Base-by-base conservation (phyloP, 64 coral and sea anemone genomes). In the Acropora tenuis region DNA sequence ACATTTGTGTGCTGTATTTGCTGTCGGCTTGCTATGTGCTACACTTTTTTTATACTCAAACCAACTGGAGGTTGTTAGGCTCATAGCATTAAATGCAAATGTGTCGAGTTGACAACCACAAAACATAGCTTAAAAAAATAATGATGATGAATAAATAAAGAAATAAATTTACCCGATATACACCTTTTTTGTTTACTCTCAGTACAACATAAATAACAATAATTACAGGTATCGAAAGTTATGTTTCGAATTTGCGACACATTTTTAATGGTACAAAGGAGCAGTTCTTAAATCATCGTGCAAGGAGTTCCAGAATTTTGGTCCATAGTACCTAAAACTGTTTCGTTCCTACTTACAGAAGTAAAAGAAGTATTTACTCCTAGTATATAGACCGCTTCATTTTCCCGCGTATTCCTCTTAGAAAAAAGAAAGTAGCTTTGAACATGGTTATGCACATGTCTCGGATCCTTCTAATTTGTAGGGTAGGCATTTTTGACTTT, bases 101-200 rank as follows among this genome's bases (percentile, higher is more conserved):
- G 67, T 16, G 67, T 69, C 67, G 67, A 69, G 67, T 69, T 69
- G 67, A 69, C 67, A 69, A 69, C 67, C 67, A 69, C 19, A 69
- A 69, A 69, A 69, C 67, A 4, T 69, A 69, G 67, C 67, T 69
- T 69, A 1, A 69, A 69, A 69, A 69, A 69, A 69, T n/a, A n/a
- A n/a, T n/a, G n/a, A n/a, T n/a, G n/a, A n/a, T n/a, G n/a, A n/a
- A n/a, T n/a, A n/a, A n/a, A n/a, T n/a, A n/a, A n/a, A n/a, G n/a
- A n/a, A n/a, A n/a, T 69, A 20, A 69, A 20, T 69, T 69, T 69
- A 4, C 67, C 67, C 17, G 67, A 69, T 69, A 69, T 18, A 69
- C 67, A 69, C 2, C 67, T 69, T 2, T 18, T 18, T 69, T 69
- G 2, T 69, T 69, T 69, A 69, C 67, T 69, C 67, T 69, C 67